These are phyloP conservation scores for Chymomyza costata DNA, from an alignment of 1,140 invertebrate species.

Conservation along the genomic window DNA sequence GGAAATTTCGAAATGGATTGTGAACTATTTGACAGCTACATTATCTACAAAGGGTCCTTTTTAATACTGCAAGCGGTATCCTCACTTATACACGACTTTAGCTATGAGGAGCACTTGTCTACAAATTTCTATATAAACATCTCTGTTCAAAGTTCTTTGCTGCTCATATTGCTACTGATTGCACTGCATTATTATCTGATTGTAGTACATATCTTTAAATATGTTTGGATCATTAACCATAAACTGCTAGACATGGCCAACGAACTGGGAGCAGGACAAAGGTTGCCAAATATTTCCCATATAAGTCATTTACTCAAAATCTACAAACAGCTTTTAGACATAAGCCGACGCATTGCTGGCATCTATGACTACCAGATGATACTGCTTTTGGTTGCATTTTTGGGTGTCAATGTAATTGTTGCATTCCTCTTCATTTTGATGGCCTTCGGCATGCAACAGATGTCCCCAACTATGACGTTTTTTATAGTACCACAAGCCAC, in stretches of 20 bases:
- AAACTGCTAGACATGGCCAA: conserved; percentile 25
- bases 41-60: conserved; percentile 18
- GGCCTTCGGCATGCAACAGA: conserved; percentile 6
- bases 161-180: conserved; percentile 12
- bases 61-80: conserved; percentile 16
- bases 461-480: background rate
- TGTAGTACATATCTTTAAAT: conserved; percentile 33
- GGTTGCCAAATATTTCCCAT: no score
- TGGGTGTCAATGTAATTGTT: conserved; percentile 28
- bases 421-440: conserved; percentile 37
- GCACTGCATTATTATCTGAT: conserved; percentile 40
- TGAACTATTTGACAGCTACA: conserved; percentile 25
- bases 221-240: conserved; percentile 40
- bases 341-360: conserved; percentile 13
- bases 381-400: conserved; percentile 15
- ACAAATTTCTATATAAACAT: no score
- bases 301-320: no score
- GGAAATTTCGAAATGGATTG: no score
- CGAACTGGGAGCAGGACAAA: background rate
- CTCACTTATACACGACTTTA: no score
- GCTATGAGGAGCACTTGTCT: no score
- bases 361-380: conserved; percentile 34
- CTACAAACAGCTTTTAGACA: no score
- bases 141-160: no score
- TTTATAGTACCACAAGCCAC: conserved; percentile 14